Evolutionary conservation across 2,888 invertebrate species (phyloP).

Genomic region (Bembecia ichneumoniformis): DNA sequence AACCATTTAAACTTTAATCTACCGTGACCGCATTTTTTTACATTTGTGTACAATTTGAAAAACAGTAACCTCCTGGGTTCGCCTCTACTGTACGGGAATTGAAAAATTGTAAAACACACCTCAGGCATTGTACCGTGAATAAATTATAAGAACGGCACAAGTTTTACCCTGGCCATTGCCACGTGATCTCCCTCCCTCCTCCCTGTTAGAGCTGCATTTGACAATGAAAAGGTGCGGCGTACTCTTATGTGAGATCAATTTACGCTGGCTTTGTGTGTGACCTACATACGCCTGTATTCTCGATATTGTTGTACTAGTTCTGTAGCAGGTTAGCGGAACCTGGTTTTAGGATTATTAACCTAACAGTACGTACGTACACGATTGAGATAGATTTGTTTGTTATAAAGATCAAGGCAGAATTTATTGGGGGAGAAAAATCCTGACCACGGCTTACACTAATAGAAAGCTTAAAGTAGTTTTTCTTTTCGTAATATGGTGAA

Average conservation of each 20-base stretch:
- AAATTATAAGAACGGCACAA: slow-evolving; percentile 56
- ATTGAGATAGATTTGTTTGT: too few relatives aligned
- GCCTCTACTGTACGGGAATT: slow-evolving; percentile 28
- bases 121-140: slow-evolving; percentile 59
- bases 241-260: slow-evolving; percentile 31
- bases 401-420: too few relatives aligned
- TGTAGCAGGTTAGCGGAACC: slow-evolving; percentile 35
- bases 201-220: background rate
- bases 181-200: slow-evolving; percentile 25
- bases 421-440: too few relatives aligned
- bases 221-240: slow-evolving; percentile 17
- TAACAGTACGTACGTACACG: slow-evolving; percentile 12
- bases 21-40: slow-evolving; percentile 20
- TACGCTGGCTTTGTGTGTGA: slow-evolving; percentile 36
- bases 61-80: slow-evolving; percentile 16
- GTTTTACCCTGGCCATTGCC: slow-evolving; percentile 32
- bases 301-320: slow-evolving; percentile 57
- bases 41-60: slow-evolving; percentile 24
- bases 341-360: slow-evolving; percentile 47
- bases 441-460: too few relatives aligned
- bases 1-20: slow-evolving; percentile 10
- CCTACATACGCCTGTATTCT: slow-evolving; percentile 54
- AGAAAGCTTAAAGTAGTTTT: too few relatives aligned
- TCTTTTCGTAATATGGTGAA: too few relatives aligned
- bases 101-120: slow-evolving; percentile 50